Conservation (phyloP, 2,797 vertebrate species). For the Acanthiza pusilla region DNA sequence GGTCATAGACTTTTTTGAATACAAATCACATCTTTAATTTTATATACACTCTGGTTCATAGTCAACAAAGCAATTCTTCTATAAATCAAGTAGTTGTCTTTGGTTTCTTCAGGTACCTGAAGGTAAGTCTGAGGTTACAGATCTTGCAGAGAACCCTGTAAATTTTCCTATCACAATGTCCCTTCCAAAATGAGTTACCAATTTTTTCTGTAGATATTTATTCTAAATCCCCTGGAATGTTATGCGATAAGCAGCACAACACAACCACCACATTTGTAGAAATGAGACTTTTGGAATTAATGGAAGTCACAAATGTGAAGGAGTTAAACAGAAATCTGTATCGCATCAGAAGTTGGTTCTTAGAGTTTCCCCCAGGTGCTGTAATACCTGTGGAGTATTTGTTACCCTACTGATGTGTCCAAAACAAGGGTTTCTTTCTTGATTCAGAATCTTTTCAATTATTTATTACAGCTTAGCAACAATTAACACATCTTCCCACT, state of each 20-base stretch:
- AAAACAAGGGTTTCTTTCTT: background rate
- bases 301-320: background rate
- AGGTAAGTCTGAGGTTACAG: background rate
- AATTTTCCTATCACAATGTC: background rate
- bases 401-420: background rate
- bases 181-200: background rate
- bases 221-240: background rate
- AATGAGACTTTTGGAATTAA: background rate
- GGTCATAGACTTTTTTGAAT: background rate
- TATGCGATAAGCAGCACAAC: background rate
- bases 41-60: background rate
- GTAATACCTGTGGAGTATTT: background rate
- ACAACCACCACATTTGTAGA: background rate
- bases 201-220: background rate
- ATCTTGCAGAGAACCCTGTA: background rate
- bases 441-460: background rate
- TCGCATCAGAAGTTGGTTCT: background rate
- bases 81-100: background rate
- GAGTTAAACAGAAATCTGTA: background rate
- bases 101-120: background rate
- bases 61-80: background rate
- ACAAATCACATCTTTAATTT: background rate
- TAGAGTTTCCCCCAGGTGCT: background rate
- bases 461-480: background rate
- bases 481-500: slow-evolving; percentile 7